phyloP scores from a whole-genome alignment of 2,113 vertebrate species.

The Trogon melanurus region DNA sequence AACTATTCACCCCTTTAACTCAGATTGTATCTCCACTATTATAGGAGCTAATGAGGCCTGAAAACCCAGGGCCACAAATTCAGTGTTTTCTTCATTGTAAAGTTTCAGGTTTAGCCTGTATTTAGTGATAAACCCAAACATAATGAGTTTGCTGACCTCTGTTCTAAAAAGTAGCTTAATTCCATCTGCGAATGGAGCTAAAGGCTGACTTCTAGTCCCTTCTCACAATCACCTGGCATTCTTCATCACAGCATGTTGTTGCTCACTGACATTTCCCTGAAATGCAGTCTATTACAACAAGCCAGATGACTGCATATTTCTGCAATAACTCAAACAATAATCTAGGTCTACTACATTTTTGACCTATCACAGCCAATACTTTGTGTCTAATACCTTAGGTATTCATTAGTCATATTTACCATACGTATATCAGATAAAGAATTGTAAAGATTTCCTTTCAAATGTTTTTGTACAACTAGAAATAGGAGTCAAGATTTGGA shows the following conservation, averaged over 20 bases:
- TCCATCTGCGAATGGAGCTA: not conserved
- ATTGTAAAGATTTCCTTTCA: not conserved
- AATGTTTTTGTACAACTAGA: not conserved
- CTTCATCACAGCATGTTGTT: not conserved
- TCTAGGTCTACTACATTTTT: not conserved
- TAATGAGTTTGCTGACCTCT: not conserved
- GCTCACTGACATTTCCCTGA: not conserved
- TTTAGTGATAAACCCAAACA: not conserved
- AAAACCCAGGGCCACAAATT: not conserved
- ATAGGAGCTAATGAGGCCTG: not conserved
- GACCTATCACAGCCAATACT: not conserved
- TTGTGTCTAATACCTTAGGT: not conserved
- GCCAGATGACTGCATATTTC: not conserved
- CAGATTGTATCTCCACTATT: not conserved
- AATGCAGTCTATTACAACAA: not conserved
- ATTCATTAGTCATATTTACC: not conserved
- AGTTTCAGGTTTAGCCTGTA: not conserved
- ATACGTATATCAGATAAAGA: not conserved
- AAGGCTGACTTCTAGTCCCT: not conserved
- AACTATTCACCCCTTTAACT: not conserved
- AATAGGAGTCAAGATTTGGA: not conserved
- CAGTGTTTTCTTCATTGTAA: not conserved
- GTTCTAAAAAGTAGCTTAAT: not conserved
- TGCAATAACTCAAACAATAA: not conserved
- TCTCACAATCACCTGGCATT: not conserved